Conservation (phyloP, 2,888 invertebrate species). For the Drosophila basisetae region DNA sequence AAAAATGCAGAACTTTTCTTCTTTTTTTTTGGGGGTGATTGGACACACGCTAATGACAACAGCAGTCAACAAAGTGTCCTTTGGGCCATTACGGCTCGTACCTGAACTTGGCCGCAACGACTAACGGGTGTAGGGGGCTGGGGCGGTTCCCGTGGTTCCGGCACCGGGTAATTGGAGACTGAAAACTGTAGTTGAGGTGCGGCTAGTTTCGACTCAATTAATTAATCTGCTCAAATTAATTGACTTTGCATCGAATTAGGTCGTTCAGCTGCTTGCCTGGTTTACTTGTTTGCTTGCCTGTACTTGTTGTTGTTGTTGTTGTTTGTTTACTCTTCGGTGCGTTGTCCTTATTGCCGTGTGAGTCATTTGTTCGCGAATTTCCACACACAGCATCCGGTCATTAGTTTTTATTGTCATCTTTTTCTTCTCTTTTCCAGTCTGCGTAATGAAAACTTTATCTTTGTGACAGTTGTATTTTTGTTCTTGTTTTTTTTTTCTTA, state of each 20-base stretch:
- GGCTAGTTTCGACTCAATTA: conserved; percentile 71
- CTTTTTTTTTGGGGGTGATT: conserved; percentile 52
- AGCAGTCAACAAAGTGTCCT: conserved; percentile 55
- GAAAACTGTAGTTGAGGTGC: conserved; percentile 59
- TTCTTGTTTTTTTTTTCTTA: conserved; percentile 10
- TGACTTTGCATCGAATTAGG: conserved; percentile 76
- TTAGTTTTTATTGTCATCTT: conserved; percentile 49
- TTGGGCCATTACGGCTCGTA: conserved; percentile 48
- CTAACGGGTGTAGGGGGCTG: background rate
- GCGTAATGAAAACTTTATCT: conserved; percentile 80
- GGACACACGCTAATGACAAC: conserved; percentile 71
- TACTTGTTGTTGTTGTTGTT: background rate
- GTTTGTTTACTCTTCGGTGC: conserved; percentile 17
- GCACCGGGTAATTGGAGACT: conserved; percentile 58
- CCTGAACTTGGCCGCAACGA: conserved; percentile 65
- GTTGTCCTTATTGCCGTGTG: conserved; percentile 57
- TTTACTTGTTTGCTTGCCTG: conserved; percentile 12
- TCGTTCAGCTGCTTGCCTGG: conserved; percentile 65
- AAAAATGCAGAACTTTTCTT: conserved; percentile 9
- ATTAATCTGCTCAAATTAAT: conserved; percentile 78
- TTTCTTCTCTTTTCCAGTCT: conserved; percentile 26
- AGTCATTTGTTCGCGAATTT: conserved; percentile 45
- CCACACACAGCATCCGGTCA: conserved; percentile 54
- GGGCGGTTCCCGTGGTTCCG: background rate
- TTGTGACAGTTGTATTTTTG: conserved; percentile 60